Conservation (phyloP, 2,113 vertebrate species). For the Pogona vitticeps region DNA sequence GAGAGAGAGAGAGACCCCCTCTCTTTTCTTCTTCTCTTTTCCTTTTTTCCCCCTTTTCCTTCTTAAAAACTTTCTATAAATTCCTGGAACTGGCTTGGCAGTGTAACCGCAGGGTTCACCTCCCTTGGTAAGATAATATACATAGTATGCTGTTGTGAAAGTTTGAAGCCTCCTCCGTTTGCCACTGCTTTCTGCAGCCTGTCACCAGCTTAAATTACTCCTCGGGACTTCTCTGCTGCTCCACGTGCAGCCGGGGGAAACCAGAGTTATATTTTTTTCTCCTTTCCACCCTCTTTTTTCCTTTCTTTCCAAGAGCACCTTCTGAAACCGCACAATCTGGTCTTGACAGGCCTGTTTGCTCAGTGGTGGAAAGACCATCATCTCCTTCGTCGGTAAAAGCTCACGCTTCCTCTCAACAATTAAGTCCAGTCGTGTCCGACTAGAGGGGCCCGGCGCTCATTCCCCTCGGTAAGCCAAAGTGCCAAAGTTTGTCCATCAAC, state of each 20-base stretch:
- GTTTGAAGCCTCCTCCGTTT: background rate
- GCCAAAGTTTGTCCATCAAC: too few species aligned
- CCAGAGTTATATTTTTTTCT: too few species aligned
- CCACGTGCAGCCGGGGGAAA: background rate
- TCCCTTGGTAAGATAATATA: background rate
- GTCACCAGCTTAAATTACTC: background rate
- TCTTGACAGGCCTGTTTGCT: background rate
- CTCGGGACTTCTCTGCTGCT: background rate
- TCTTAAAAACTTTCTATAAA: background rate
- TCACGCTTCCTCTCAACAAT: too few species aligned
- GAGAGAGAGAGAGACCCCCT: background rate
- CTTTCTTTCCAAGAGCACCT: too few species aligned
- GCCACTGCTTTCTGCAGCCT: background rate
- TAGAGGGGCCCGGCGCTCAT: too few species aligned
- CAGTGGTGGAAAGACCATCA: background rate
- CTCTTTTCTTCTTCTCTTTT: background rate
- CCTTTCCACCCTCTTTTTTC: background rate
- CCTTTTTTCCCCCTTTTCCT: background rate
- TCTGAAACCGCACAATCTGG: background rate
- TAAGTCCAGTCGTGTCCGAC: too few species aligned
- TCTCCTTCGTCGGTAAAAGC: background rate
- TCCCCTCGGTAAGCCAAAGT: too few species aligned
- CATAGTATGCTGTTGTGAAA: background rate
- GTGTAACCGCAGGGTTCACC: background rate
- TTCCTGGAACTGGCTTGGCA: slow-evolving; percentile 10